A percentile compares a stretch with the other conserved stretches of the same genome.
Evolutionary conservation across 2,113 vertebrate species (phyloP).

Genomic region (Setophaga coronata): DNA sequence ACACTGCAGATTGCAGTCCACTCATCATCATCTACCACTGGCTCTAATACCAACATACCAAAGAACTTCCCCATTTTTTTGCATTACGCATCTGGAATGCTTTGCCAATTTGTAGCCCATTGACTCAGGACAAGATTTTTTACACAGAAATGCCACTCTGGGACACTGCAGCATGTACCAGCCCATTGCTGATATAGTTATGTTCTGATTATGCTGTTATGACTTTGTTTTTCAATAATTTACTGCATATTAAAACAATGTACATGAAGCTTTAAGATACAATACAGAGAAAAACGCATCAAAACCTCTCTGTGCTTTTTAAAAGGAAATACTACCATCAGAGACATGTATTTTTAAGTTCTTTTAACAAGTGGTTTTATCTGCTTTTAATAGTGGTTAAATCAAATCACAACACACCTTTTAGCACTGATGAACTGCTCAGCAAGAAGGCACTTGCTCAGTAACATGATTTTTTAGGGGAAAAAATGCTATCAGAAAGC

Average conservation of each 20-base stretch:
- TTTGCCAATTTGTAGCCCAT: neutral
- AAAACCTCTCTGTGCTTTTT: neutral
- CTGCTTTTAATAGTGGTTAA: neutral
- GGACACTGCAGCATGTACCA: neutral
- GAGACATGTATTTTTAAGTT: constrained; percentile 6
- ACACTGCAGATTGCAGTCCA: neutral
- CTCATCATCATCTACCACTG: neutral
- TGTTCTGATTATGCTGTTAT: neutral
- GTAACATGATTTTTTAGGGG: neutral
- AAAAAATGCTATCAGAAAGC: neutral
- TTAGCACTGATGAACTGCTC: neutral
- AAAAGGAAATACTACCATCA: neutral
- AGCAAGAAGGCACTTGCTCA: neutral
- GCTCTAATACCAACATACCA: neutral
- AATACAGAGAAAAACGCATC: neutral
- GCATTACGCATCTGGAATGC: neutral
- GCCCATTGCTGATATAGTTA: neutral
- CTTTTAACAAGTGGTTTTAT: neutral
- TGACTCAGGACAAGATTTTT: neutral
- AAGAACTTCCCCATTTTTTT: neutral
- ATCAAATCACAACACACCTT: neutral
- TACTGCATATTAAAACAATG: neutral
- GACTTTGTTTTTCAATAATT: neutral
- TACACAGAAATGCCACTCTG: neutral
- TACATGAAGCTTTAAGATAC: neutral